Conservation (phyloP, 1,140 invertebrate species). For the Tyrophagus putrescentiae region DNA sequence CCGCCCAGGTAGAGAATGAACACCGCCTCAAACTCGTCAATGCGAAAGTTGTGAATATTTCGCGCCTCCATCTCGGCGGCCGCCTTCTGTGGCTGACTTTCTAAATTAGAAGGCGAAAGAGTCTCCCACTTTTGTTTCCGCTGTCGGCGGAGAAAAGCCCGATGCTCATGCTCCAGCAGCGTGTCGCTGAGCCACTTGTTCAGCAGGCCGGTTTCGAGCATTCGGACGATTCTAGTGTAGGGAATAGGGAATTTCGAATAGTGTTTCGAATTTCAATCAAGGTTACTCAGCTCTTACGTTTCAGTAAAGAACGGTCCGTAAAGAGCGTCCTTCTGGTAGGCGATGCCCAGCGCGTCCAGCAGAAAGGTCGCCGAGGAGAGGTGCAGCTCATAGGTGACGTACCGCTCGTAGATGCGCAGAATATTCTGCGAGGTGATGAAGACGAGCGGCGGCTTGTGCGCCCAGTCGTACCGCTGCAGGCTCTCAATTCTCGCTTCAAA, state of each 20-base stretch:
- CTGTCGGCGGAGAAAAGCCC: background rate
- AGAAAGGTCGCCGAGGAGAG: constrained; percentile 1
- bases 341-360: background rate
- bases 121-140: background rate
- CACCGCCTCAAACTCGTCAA: no score
- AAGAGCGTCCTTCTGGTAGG: background rate
- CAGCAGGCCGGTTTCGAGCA: background rate
- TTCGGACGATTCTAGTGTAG: background rate
- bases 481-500: background rate
- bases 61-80: background rate
- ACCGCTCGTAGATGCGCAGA: background rate
- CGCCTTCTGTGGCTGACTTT: background rate
- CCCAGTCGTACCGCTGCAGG: background rate
- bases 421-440: background rate
- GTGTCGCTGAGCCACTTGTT: background rate
- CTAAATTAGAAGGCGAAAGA: background rate
- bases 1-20: no score
- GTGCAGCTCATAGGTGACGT: background rate
- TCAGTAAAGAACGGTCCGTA: background rate
- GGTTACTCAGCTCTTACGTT: background rate
- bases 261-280: no score
- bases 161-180: background rate
- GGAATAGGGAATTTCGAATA: background rate
- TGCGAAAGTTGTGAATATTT: constrained; percentile 1
- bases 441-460: background rate